Conservation (phyloP, 2,113 vertebrate species). For the Rallus limicola region DNA sequence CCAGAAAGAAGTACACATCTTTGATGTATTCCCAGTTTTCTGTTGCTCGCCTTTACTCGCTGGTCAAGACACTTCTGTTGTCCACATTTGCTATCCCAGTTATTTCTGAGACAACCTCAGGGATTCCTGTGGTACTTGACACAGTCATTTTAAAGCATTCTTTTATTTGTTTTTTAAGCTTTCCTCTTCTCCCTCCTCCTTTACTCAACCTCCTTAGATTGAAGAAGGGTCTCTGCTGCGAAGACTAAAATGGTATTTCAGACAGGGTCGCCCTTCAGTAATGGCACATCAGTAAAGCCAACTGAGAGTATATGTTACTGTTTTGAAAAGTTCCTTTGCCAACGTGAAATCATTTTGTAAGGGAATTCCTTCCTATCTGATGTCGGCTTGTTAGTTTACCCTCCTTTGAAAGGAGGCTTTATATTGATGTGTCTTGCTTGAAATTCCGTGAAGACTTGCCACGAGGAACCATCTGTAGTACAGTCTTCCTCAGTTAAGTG, state of each 20-base stretch:
- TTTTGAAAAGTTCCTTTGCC: not conserved
- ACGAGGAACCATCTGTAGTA: not conserved
- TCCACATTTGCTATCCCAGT: not conserved
- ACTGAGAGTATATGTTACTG: not conserved
- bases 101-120: not conserved
- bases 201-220: not conserved
- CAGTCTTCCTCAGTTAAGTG: not conserved
- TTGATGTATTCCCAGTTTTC: not conserved
- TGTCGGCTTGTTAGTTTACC: not conserved
- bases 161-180: not conserved
- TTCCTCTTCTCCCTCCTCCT: not conserved
- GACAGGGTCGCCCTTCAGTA: not conserved
- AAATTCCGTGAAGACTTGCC: not conserved
- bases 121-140: not conserved
- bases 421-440: not conserved
- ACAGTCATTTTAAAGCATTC: not conserved
- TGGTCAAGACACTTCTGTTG: not conserved
- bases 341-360: fast-evolving
- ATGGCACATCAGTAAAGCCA: not conserved
- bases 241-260: not conserved
- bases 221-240: not conserved
- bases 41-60: not conserved
- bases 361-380: not conserved
- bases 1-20: not conserved
- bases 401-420: not conserved